phyloP scores from a whole-genome alignment of 1,140 invertebrate genomes.

The Aricia agestis region DNA sequence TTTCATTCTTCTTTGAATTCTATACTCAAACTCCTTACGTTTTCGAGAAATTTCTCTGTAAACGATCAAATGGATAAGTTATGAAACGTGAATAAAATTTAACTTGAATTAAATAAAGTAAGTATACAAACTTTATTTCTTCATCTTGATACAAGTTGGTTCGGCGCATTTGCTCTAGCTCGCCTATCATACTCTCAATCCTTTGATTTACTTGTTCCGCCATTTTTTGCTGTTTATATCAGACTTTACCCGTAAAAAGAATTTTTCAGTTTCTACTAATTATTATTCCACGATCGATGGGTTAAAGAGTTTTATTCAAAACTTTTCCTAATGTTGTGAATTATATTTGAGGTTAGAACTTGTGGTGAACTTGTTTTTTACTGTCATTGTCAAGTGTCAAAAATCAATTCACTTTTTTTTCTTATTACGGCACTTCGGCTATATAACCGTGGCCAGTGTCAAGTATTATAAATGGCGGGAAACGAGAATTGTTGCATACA shows the following conservation, averaged over 20 bases:
- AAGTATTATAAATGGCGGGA: too few species aligned
- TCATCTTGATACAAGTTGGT: conserved; percentile 80
- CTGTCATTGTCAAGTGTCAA: not conserved
- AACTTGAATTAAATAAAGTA: not conserved
- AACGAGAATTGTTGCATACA: too few species aligned
- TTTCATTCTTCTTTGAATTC: conserved; percentile 81
- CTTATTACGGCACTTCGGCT: too few species aligned
- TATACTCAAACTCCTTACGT: conserved; percentile 83
- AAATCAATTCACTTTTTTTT: too few species aligned
- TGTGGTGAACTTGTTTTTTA: too few species aligned
- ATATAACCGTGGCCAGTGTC: too few species aligned
- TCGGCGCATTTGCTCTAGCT: conserved; percentile 83
- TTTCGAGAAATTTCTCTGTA: conserved; percentile 82
- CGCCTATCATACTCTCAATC: conserved; percentile 83
- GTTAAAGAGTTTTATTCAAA: not conserved
- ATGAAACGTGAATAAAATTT: too few species aligned
- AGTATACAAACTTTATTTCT: conserved; percentile 79
- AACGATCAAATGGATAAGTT: not conserved
- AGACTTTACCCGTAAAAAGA: conserved; percentile 19
- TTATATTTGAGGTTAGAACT: too few species aligned
- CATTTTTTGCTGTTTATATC: conserved; percentile 73
- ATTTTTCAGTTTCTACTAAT: not conserved
- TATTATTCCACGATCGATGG: too few species aligned
- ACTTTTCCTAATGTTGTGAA: not conserved
- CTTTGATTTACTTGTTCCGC: conserved; percentile 85